Evolutionary conservation across 64 coral and sea anemone genomes (phyloP), one percentile per base, ranked within the genome.

Genomic region (Montipora cactus): DNA sequence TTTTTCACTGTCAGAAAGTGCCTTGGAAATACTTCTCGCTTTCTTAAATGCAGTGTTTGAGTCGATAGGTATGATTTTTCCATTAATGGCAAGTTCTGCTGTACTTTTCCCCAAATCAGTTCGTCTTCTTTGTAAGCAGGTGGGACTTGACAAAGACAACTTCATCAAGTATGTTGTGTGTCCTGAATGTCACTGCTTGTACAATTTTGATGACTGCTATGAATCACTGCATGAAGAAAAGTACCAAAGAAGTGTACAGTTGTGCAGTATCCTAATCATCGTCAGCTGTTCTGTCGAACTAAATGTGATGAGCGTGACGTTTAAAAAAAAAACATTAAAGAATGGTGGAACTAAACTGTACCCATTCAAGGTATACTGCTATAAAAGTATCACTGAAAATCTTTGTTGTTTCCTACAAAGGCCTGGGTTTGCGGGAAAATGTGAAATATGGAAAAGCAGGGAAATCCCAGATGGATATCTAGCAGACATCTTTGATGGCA

Each of bases 131-230:
- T 28, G 28, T 28, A 28, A 28, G 28, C 28, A 1, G 28, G 28
- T 28, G 28, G 28, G 28, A 28, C 28, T 28, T 28, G 28, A 28
- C 28, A 28, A 28, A 28, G 28, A 28, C 28, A 28, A 28, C 28
- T 28, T 28, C 28, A 28, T 28, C 28, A 28, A 28, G 28, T 28
- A 28, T 28, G 28, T 28, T 28, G 28, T 94, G 71, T 95, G 93
- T 87, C 57, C 72, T 19, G 74, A 49, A 10, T 95, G 89, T 79
- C 8, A 88, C 11, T 81, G 44, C 66, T 49, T 95, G 12, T 90
- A 95, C 59, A 90, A 61, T 14, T 95, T 90, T 90, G 70, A 84
- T 90, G 88, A 95, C 49, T 90, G 93, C 8, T 89, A 82, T 15
- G 53, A 16, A 2, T 8, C 25, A 20, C 44, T 13, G 7, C n/a